Evolutionary conservation across 2,113 vertebrate genomes (phyloP).

Genomic region (Aspiorhynchus laticeps): DNA sequence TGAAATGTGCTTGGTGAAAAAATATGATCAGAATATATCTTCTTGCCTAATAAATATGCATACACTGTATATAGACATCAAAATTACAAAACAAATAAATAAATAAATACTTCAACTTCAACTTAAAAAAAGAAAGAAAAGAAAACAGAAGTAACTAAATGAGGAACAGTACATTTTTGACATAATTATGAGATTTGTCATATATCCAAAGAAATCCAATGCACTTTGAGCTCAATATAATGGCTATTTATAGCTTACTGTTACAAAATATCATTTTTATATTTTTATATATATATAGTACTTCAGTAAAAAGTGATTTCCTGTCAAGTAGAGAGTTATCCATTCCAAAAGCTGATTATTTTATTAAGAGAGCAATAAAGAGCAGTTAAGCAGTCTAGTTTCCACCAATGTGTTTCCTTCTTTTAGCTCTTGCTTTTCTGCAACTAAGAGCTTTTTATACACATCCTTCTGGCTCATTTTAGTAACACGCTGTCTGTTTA

Average conservation of each 20-base stretch:
- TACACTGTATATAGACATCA: no score
- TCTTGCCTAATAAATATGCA: no score
- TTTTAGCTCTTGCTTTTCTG: neutral
- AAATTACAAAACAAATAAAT: no score
- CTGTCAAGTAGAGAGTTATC: neutral
- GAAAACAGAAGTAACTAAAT: neutral
- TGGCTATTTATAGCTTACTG: neutral
- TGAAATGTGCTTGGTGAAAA: no score
- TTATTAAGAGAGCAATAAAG: slow-evolving; percentile 50
- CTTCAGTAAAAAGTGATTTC: neutral
- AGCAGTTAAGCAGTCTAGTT: slow-evolving; percentile 22
- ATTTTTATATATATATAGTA: neutral
- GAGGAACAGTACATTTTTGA: neutral
- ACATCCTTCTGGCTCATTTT: neutral
- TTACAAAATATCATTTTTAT: neutral
- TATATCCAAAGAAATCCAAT: neutral
- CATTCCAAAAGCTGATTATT: neutral
- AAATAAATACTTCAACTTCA: no score
- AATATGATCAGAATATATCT: no score
- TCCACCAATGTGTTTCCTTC: slow-evolving; percentile 4
- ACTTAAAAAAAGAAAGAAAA: neutral
- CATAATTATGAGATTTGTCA: no score
- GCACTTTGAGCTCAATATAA: neutral
- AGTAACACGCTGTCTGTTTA: neutral
- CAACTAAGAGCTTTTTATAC: neutral